Evolutionary conservation across 2,888 invertebrate genomes (phyloP), one percentile per base, ranked within the genome.

Genomic region (Drosophila bunnanda): DNA sequence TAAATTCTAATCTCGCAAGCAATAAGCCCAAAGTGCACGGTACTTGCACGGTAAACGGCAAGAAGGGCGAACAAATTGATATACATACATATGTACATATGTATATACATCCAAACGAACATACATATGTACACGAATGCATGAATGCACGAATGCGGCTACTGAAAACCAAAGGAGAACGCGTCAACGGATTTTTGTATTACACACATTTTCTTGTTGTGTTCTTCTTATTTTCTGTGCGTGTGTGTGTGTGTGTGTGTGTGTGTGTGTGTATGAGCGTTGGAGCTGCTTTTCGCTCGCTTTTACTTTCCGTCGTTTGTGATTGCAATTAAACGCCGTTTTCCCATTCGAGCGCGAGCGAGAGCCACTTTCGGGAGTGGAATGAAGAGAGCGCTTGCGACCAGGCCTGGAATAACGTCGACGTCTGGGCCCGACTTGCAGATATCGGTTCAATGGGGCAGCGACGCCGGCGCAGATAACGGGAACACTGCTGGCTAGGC

Each of bases 241-340:
- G 56, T 66, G 41, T 66, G 48, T 56, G 68, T 76, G 39, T 67
- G 54, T 61, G 68, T 76, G 36, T 66, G 43, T 66, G 60, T 28
- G 48, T 17, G 30, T 20, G 12, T 32, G 30, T 48, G 30, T 59
- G 58, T 59, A 34, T 67, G 71, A n/a, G 25, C 38, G 57, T 28
- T 36, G 36, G n/a, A 30, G 36, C 66, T 80, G 71, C 57, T 80
- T 82, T 86, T 88, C 58, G 76, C 83, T 89, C 83, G 88, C 83
- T 89, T 83, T 83, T 89, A 83, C 83, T 83, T 83, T 83, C 83
- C 65, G 88, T 71, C 75, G 79, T 74, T 75, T 67, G 46, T 48
- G 65, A 75, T 78, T 87, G 81, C 81, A 83, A 89, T 87, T 87
- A 85, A 89, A 85, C 88, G 88, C 79, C 77, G 76, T 89, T 85